A percentile compares a stretch with the other conserved stretches of the same genome.
Evolutionary conservation across 2,797 vertebrate genomes (phyloP).

Genomic region (Heterohyrax brucei): DNA sequence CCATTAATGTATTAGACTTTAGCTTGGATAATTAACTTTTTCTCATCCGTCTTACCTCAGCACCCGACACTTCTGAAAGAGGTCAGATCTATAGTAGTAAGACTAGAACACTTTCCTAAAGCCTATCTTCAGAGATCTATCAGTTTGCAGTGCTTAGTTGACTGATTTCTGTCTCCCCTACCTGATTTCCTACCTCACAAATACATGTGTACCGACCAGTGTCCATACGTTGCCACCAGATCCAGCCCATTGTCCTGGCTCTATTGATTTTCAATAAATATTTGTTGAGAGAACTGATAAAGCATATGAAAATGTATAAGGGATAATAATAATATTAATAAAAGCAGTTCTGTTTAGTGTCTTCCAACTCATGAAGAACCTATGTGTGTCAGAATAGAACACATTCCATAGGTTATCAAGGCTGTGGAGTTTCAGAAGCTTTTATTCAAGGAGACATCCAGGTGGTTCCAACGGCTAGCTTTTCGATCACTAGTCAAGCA

Average conservation of each 20-base stretch:
- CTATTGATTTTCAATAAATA: neutral
- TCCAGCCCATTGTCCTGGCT: neutral
- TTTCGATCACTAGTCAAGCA: neutral
- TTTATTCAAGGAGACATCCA: neutral
- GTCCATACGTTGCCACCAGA: too few species aligned
- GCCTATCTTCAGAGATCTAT: neutral
- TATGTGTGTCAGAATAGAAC: neutral
- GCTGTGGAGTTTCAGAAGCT: too few species aligned
- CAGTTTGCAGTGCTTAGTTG: neutral
- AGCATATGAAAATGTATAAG: neutral
- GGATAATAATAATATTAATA: neutral
- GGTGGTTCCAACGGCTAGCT: neutral
- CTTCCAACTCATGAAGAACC: neutral
- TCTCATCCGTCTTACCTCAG: neutral
- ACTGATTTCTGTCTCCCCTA: neutral
- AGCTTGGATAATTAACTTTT: neutral
- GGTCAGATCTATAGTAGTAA: neutral
- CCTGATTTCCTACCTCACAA: too few species aligned
- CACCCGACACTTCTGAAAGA: neutral
- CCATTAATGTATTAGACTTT: neutral
- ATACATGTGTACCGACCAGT: accelerated
- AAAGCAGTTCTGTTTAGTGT: neutral
- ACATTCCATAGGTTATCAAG: neutral
- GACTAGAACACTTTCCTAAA: neutral
- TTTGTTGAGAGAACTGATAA: neutral